phyloP scores from a whole-genome alignment of 2,888 invertebrate genomes.

The Dilophus febrilis region DNA sequence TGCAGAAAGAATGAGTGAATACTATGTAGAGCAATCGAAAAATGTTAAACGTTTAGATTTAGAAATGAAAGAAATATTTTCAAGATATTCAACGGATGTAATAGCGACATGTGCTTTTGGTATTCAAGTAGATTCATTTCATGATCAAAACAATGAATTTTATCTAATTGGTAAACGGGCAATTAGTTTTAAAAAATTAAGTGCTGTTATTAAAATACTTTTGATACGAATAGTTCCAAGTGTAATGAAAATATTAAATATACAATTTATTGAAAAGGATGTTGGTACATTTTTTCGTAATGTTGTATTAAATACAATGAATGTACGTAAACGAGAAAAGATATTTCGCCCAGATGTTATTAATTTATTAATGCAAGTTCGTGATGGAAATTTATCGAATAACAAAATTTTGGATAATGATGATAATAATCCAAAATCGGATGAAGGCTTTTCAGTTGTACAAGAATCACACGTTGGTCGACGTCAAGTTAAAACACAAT shows the following conservation, averaged over 20 bases:
- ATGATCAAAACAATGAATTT: conserved; percentile 35
- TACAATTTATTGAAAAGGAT: background rate
- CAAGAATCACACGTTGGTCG: conserved; percentile 9
- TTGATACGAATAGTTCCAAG: conserved; percentile 7
- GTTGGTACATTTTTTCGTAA: conserved; percentile 8
- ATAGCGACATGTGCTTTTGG: conserved; percentile 33
- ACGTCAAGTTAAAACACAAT: background rate
- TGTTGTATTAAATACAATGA: conserved; percentile 9
- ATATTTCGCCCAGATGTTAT: conserved; percentile 13
- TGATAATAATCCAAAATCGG: background rate
- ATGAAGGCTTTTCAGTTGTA: conserved; percentile 12
- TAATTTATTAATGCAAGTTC: conserved; percentile 12
- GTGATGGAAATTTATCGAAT: conserved; percentile 9
- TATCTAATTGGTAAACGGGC: conserved; percentile 30
- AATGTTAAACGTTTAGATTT: conserved; percentile 8
- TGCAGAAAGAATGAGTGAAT: conserved; percentile 9
- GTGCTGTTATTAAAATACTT: conserved; percentile 1
- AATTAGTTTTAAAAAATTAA: background rate
- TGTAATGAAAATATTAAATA: background rate
- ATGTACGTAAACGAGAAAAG: conserved; percentile 9
- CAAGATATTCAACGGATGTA: conserved; percentile 26
- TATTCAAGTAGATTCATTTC: conserved; percentile 34
- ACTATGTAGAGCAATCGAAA: background rate
- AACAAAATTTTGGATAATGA: background rate
- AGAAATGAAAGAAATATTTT: conserved; percentile 26